Conservation (phyloP, 1,140 invertebrate species). For the Branchinecta lynchi region DNA sequence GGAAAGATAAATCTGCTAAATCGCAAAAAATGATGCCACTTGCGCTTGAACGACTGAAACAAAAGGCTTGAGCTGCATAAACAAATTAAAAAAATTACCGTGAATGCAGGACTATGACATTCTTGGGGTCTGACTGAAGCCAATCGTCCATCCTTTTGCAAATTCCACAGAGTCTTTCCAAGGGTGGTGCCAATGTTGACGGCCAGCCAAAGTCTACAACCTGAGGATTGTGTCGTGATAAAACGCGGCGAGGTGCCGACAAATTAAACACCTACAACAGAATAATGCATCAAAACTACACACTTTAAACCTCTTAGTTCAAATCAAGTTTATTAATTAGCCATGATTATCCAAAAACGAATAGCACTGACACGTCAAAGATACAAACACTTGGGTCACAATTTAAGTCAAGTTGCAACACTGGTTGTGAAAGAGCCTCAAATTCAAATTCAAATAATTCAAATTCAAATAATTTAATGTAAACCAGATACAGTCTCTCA, state of each 20-base stretch:
- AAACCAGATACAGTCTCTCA: no score
- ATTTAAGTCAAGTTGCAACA: neutral
- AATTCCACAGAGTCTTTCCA: slow-evolving; percentile 71
- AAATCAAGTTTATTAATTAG: neutral
- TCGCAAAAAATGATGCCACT: no score
- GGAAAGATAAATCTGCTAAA: no score
- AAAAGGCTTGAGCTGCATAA: no score
- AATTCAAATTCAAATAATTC: neutral
- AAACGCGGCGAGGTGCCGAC: slow-evolving; percentile 44
- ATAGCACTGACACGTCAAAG: no score
- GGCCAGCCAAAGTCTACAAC: slow-evolving; percentile 66
- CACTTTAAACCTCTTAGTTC: neutral
- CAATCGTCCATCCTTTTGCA: slow-evolving; percentile 86
- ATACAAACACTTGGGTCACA: no score
- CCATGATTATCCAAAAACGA: no score
- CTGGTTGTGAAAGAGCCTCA: neutral
- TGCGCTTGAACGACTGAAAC: no score
- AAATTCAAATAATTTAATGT: no score
- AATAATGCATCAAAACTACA: neutral
- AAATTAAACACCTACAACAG: slow-evolving; percentile 66
- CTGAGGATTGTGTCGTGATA: slow-evolving; percentile 38
- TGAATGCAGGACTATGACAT: slow-evolving; percentile 71
- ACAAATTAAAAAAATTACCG: slow-evolving; percentile 41
- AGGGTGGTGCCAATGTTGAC: slow-evolving; percentile 63
- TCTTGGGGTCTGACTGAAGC: slow-evolving; percentile 53